Evolutionary conservation across 1,140 invertebrate species (phyloP).

Genomic region (Solenopsis invicta): DNA sequence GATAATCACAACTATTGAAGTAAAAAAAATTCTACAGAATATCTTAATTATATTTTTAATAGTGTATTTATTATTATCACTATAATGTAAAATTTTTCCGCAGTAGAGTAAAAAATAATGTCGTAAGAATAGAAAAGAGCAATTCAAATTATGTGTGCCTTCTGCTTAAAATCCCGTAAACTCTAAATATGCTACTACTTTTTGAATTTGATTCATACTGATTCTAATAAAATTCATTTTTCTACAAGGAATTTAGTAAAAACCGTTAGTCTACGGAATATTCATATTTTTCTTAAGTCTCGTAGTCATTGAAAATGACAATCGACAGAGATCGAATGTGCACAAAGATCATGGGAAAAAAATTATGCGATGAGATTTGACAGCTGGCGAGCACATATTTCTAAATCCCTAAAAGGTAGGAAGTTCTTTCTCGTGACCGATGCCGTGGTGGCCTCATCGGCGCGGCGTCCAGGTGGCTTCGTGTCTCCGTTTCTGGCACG

Average conservation of each 20-base stretch:
- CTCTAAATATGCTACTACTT: background rate
- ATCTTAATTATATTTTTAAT: background rate
- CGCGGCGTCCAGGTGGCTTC: slow-evolving; percentile 76
- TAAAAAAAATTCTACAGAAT: background rate
- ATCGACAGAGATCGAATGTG: background rate
- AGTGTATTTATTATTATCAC: background rate
- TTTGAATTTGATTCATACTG: background rate
- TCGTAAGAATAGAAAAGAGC: background rate
- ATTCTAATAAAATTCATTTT: background rate
- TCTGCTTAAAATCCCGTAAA: background rate
- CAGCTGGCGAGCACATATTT: slow-evolving; percentile 30
- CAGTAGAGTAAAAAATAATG: background rate
- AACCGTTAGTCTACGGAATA: background rate
- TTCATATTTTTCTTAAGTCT: background rate
- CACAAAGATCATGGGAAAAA: slow-evolving; percentile 7
- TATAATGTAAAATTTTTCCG: background rate
- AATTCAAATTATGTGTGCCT: background rate
- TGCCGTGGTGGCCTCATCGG: slow-evolving; percentile 38
- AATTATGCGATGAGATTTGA: slow-evolving; percentile 54
- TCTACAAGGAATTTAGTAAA: background rate
- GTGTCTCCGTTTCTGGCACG: slow-evolving; percentile 80
- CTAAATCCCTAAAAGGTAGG: slow-evolving; percentile 62
- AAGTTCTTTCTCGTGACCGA: slow-evolving; percentile 21
- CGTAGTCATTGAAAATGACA: background rate
- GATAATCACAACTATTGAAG: background rate